phyloP scores from a whole-genome alignment of 2,797 vertebrate species.

The Myotis myotis region DNA sequence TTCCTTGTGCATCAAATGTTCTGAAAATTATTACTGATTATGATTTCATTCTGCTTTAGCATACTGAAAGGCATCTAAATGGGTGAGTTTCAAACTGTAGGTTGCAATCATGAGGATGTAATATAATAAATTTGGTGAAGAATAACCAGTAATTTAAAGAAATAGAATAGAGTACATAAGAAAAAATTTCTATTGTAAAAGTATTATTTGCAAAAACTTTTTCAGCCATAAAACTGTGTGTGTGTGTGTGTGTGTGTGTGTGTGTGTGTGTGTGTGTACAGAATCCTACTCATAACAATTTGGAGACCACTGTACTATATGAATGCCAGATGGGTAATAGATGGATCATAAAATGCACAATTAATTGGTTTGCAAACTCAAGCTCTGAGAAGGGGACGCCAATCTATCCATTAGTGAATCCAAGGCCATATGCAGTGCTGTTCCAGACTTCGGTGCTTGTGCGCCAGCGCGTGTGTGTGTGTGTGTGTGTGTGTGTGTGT shows the following conservation, averaged over 20 bases:
- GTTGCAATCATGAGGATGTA: not conserved
- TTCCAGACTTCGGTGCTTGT: not conserved
- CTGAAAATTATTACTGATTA: not conserved
- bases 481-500: not conserved
- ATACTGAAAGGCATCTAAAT: not conserved
- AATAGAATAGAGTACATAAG: not conserved
- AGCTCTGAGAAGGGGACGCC: not conserved
- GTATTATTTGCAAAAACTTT: not conserved
- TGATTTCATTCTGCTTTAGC: not conserved
- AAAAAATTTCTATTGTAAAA: conserved; percentile 11
- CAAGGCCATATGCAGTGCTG: not conserved
- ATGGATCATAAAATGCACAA: conserved; percentile 17
- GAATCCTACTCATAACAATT: not conserved
- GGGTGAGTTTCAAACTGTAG: not conserved
- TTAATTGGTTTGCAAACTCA: conserved; percentile 1
- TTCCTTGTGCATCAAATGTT: not conserved
- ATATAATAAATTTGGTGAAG: not conserved
- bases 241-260: not conserved
- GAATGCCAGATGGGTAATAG: not conserved
- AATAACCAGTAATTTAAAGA: not conserved
- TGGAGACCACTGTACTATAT: not conserved
- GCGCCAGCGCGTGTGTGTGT: not conserved
- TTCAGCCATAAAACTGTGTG: not conserved
- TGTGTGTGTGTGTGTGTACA: not conserved
- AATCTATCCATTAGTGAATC: conserved; percentile 1